Evolutionary conservation across 2,888 invertebrate species (phyloP).

Genomic region (Ormyrus pomaceus): DNA sequence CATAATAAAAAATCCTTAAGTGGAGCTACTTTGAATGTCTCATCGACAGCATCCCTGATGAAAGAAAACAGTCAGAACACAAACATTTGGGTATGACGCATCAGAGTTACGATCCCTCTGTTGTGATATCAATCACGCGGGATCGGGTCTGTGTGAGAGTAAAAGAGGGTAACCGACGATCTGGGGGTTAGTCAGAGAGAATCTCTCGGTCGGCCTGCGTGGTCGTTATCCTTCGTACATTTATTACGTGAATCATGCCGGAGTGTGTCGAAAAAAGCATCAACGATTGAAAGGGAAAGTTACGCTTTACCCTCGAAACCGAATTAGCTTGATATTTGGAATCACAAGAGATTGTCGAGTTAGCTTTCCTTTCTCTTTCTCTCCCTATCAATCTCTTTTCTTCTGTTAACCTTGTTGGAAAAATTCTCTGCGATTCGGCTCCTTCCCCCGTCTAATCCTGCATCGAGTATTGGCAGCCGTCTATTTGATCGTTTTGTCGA

Average conservation of each 20-base stretch:
- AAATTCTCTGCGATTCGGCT: background rate
- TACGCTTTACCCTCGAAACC: slow-evolving; percentile 4
- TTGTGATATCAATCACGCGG: slow-evolving; percentile 44
- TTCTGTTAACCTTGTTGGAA: slow-evolving; percentile 1
- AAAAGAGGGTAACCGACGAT: background rate
- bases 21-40: background rate
- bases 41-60: background rate
- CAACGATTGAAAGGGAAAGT: background rate
- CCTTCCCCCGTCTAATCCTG: no score
- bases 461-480: background rate
- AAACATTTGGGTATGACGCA: slow-evolving; percentile 43
- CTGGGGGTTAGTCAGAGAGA: slow-evolving; percentile 18
- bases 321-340: slow-evolving; percentile 23
- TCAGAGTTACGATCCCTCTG: slow-evolving; percentile 20
- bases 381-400: background rate
- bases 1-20: slow-evolving; percentile 33
- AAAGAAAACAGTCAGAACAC: slow-evolving; percentile 42
- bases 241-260: slow-evolving; percentile 40
- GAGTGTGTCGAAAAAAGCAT: background rate
- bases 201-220: background rate
- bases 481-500: slow-evolving; percentile 10
- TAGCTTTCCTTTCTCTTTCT: slow-evolving; percentile 26
- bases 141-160: background rate
- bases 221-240: slow-evolving; percentile 10
- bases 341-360: slow-evolving; percentile 8